Evolutionary conservation across 2,797 vertebrate genomes (phyloP), one percentile per base, ranked within the genome.

Genomic region (Cheirogaleus major): DNA sequence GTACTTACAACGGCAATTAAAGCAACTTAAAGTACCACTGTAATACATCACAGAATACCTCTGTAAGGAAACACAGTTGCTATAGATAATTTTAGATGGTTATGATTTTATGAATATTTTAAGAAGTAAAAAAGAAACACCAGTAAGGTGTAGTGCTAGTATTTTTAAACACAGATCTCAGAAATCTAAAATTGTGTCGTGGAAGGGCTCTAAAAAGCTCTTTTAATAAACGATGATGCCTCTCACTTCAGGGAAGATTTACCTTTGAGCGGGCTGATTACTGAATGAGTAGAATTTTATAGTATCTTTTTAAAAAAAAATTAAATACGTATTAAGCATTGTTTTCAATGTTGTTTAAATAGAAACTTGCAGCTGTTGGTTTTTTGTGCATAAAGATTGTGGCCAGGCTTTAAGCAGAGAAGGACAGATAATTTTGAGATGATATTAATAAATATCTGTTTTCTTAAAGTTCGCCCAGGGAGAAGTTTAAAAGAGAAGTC

Each of bases 401-500:
- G 61, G 1, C 22, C 25, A 50, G 43, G 61, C 45, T 89, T 9
- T 50, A 30, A 93, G 32, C 94, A 73, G 30, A 78, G 89, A 41
- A 94, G 48, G 57, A 20, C 63, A 95, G 81, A 65, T 48, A 41
- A 35, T 15, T 95, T 59, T 89, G 85, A 98, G 3, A 43, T 79
- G 72, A 32, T 91, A 20, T 57, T 81, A 94, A 96, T 78, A 97
- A 97, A 97, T 91, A 82, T 9, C 12, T 96, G 95, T 92, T 92
- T 27, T 95, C 80, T 94, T 97, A 94, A 97, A 98, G 82, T 98
- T 98, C 78, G 80, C 95, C 95, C 91, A 83, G 84, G 11, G 1
- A 79, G 97, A 98, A 97, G 48, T 97, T 97, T 88, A 91, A 89
- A 95, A 96, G 94, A 93, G 95, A 97, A 97, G 92, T 80, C 92